Evolutionary conservation across 2,113 vertebrate genomes (phyloP).

Genomic region (Hypocryptadius cinnamomeus): DNA sequence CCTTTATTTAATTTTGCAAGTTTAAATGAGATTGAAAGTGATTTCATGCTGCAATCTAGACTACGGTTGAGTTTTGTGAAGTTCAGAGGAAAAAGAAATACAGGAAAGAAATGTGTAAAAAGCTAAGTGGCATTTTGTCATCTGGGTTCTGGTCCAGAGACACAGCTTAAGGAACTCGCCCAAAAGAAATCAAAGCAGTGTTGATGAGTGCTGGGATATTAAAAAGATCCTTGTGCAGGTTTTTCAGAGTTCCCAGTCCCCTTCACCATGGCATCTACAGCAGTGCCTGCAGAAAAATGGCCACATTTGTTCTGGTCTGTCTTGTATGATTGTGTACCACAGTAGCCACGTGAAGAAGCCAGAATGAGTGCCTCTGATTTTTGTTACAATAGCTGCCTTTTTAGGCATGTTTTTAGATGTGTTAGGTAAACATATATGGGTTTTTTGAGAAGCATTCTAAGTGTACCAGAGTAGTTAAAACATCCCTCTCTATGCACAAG

Average conservation of each 20-base stretch:
- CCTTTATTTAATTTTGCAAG: background rate
- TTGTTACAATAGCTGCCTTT: background rate
- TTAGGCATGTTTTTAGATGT: background rate
- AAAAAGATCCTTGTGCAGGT: background rate
- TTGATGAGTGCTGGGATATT: background rate
- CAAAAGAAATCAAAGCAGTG: background rate
- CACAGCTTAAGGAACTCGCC: background rate
- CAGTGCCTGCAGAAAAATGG: background rate
- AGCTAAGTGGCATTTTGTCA: background rate
- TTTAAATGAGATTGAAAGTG: background rate
- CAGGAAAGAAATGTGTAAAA: background rate
- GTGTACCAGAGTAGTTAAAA: background rate
- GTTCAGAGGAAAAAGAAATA: background rate
- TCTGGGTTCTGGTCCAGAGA: background rate
- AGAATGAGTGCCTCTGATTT: background rate
- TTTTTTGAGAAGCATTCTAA: background rate
- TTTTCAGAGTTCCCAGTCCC: background rate
- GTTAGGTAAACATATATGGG: background rate
- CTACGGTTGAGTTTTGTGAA: background rate
- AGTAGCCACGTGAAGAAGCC: background rate
- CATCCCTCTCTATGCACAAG: background rate
- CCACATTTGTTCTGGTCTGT: background rate
- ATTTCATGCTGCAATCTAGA: background rate
- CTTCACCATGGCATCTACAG: background rate
- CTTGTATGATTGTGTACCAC: background rate